Conservation (phyloP, 2,888 invertebrate species). For the Leuctra nigra region DNA sequence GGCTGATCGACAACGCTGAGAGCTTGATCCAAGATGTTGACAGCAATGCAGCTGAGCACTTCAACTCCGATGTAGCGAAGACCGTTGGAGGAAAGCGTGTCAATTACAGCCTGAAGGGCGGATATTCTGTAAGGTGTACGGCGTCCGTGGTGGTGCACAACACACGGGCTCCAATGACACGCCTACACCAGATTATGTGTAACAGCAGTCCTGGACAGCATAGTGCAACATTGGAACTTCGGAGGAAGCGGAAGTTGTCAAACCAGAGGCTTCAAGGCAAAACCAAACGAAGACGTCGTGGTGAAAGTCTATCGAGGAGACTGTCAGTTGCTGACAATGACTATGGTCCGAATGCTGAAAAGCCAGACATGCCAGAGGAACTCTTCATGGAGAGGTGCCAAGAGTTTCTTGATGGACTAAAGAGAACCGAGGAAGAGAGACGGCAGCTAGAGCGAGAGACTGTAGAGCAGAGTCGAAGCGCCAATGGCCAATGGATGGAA, state of each 20-base stretch:
- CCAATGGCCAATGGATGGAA: too few species aligned
- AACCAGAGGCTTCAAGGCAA: not conserved
- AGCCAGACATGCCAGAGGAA: slow-evolving; percentile 3
- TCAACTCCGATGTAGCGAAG: slow-evolving; percentile 34
- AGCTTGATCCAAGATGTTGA: slow-evolving; percentile 31
- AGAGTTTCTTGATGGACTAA: slow-evolving; percentile 1
- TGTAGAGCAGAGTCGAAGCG: too few species aligned
- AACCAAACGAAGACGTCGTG: too few species aligned
- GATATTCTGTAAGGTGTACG: slow-evolving; percentile 31
- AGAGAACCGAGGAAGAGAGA: slow-evolving; percentile 29
- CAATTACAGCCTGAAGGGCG: slow-evolving; percentile 31
- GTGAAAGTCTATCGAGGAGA: not conserved
- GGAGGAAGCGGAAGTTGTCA: not conserved
- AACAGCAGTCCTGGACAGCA: not conserved
- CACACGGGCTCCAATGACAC: not conserved
- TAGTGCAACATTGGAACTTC: not conserved
- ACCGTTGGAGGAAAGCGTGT: slow-evolving; percentile 36
- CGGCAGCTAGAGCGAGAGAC: slow-evolving; percentile 32
- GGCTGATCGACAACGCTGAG: slow-evolving; percentile 17
- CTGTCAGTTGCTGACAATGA: not conserved
- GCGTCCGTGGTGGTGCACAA: slow-evolving; percentile 4
- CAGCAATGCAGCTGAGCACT: slow-evolving; percentile 34
- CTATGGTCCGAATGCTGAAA: not conserved
- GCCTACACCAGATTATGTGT: not conserved
- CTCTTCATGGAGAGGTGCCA: too few species aligned